These are phyloP conservation scores for Sarcophaga subvicina DNA, from an alignment of 2,888 invertebrate species.

Conservation along the genomic window DNA sequence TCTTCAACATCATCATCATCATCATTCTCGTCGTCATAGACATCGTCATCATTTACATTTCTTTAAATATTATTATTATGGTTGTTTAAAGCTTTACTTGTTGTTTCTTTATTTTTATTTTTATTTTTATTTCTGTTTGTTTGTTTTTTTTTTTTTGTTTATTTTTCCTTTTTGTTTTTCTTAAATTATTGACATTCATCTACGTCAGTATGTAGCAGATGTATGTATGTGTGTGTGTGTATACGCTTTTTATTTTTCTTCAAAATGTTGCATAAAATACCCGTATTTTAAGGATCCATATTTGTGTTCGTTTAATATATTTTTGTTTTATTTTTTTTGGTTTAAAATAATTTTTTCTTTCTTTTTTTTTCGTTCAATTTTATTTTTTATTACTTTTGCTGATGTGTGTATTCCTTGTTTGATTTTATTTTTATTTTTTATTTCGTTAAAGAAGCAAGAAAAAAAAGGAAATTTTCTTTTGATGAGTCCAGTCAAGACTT, in stretches of 20 bases:
- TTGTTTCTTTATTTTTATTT: conserved; percentile 10
- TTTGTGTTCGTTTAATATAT: conserved; percentile 7
- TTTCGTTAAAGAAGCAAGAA: conserved; percentile 6
- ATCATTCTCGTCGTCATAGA: background rate
- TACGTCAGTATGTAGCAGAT: background rate
- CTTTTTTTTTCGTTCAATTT: conserved; percentile 1
- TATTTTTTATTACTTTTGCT: background rate
- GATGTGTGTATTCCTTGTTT: background rate
- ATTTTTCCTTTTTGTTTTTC: background rate
- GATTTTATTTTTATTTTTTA: background rate
- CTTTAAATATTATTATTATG: background rate
- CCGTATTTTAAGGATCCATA: conserved; percentile 65
- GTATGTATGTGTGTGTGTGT: background rate
- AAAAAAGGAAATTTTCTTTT: background rate
- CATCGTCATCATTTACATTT: conserved; percentile 12
- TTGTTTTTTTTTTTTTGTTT: too few relatives aligned
- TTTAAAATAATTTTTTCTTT: conserved; percentile 33
- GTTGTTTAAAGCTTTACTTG: conserved; percentile 41
- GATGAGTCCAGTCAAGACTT: conserved; percentile 10
- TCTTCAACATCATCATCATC: background rate
- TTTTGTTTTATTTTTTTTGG: background rate
- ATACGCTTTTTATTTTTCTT: conserved; percentile 15
- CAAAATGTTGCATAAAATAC: conserved; percentile 59
- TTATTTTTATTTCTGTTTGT: background rate
- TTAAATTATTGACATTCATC: background rate